Base-by-base conservation (phyloP, 2,113 vertebrate genomes). In the Labeo catla region DNA sequence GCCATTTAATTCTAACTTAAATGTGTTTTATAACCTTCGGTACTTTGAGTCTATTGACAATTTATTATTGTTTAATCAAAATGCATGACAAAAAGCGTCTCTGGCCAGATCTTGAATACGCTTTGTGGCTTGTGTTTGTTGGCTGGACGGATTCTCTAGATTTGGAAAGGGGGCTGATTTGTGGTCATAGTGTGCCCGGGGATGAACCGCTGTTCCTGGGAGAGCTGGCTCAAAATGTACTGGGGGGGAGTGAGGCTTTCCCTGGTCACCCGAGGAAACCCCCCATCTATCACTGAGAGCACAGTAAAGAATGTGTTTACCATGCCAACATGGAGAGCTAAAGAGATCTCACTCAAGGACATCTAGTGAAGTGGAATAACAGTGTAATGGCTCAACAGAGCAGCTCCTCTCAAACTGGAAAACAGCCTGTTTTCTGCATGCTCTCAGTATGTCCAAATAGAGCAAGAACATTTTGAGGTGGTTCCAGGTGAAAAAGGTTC, bases 261-360 rank as follows among this genome's bases (percentile, higher is more conserved):
- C 87, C 87, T 82, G 88, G 92, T 94, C 88, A 91, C 92, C 91
- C 90, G 87, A 93, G 93, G 94, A 94, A 94, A 93, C 93, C 93
- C 91, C 84, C 13, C 49, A 83, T 83, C 50, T n/a, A 65, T 87
- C 86, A 82, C 84, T 36, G 88, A 82, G 83, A 88, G 83, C 2
- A 21, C 52, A 76, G 45, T 12, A 81, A 80, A 89, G 81, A 87
- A 82, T 82, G 50, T 54, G 52, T 54, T 45, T 21, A 57, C 47
- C 52, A 63, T 85, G 83, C 87, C 85, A 87, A 83, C 72, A 77
- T 80, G 86, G 86, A 84, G 82, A 76, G 78, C 36, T 84, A 63
- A 86, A 85, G 74, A 89, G 68, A 45, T 61, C 45, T 82, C 82
- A 11, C 21, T 50, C 54, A 28, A 81, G 87, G 85, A 90, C 87